Percentiles rank a stretch among this genome's conserved stretches.
Evolutionary conservation across 2,113 vertebrate genomes (phyloP).

Genomic region (Tachuris rubrigastra): DNA sequence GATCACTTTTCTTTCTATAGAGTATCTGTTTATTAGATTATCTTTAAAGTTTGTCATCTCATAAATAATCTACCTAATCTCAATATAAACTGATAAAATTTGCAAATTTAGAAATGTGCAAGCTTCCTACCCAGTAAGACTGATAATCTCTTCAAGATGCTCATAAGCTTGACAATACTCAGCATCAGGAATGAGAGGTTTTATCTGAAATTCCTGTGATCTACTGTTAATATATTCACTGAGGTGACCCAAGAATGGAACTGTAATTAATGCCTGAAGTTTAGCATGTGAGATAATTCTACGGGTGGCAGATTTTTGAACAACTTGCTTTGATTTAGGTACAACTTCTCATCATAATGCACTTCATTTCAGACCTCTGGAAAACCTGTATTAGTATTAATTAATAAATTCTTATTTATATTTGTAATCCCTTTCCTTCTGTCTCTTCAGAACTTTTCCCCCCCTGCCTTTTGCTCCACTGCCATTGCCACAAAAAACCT

Average conservation of each 20-base stretch:
- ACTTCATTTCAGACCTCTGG: not conserved
- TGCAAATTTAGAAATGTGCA: not conserved
- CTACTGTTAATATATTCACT: not conserved
- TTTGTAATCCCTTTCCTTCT: not conserved
- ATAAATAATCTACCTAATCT: not conserved
- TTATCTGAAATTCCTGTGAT: not conserved
- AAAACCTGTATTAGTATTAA: not conserved
- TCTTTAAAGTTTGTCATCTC: not conserved
- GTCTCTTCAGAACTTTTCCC: not conserved
- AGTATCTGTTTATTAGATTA: not conserved
- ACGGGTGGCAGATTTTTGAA: not conserved
- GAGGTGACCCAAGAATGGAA: not conserved
- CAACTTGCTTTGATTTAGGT: not conserved
- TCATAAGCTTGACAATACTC: not conserved
- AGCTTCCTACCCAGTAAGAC: not conserved
- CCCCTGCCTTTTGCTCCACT: not conserved
- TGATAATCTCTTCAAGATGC: not conserved
- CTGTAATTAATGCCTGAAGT: not conserved
- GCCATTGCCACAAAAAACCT: not conserved
- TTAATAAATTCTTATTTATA: not conserved
- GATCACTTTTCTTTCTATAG: not conserved
- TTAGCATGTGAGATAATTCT: not conserved
- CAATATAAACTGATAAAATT: not conserved
- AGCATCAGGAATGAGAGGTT: not conserved
- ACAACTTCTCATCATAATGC: not conserved